Evolutionary conservation across 2,113 vertebrate species (phyloP).

Genomic region (Xiphorhynchus elegans): DNA sequence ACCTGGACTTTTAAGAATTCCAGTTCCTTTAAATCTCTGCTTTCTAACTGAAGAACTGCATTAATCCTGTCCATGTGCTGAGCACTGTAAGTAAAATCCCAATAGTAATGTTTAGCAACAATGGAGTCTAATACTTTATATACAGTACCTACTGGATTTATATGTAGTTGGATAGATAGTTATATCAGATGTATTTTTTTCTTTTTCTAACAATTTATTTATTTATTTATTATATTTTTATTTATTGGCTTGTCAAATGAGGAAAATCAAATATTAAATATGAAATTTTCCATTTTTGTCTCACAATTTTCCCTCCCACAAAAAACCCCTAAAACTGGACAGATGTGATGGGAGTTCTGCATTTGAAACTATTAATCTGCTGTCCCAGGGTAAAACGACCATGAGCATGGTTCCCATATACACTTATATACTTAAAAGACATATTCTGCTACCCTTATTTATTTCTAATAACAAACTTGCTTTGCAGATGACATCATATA

Average conservation of each 20-base stretch:
- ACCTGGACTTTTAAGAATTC: not conserved
- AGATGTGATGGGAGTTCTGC: not conserved
- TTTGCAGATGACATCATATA: not conserved
- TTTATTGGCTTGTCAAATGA: not conserved
- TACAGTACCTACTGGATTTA: not conserved
- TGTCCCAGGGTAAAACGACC: not conserved
- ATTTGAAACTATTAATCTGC: not conserved
- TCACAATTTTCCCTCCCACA: rapidly evolving
- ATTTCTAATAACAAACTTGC: not conserved
- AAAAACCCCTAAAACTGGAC: not conserved
- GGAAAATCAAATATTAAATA: not conserved
- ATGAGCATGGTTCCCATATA: not conserved
- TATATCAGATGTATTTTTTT: not conserved
- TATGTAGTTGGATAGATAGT: not conserved
- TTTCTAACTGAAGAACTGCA: not conserved
- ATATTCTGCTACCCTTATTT: not conserved
- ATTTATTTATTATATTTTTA: not conserved
- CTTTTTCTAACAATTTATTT: not conserved
- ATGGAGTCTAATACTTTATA: not conserved
- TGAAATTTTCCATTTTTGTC: not conserved
- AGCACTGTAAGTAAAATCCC: not conserved
- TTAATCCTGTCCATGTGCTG: not conserved
- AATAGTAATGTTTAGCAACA: not conserved
- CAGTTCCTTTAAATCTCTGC: not conserved
- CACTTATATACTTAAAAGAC: not conserved